These are phyloP conservation scores for Eucidaris tribuloides DNA, from an alignment of 35 echinoderm and acorn worm species.

Conservation along the genomic window DNA sequence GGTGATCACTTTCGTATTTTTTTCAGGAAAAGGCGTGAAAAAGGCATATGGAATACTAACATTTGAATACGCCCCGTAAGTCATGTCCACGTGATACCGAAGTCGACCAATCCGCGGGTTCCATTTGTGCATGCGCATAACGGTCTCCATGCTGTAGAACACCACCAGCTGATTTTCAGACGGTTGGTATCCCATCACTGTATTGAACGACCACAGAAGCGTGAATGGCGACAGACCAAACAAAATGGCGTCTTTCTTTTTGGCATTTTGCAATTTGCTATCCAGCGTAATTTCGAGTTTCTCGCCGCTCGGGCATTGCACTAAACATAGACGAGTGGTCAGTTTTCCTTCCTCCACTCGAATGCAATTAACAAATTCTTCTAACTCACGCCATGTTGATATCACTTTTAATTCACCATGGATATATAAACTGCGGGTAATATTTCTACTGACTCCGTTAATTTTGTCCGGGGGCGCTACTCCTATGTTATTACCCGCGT, in stretches of 20 bases:
- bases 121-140: constrained; percentile 62
- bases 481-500: no score
- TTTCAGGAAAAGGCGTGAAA: neutral
- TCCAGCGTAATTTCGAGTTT: constrained; percentile 28
- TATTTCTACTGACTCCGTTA: no score
- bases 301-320: constrained; percentile 19
- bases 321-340: constrained; percentile 22
- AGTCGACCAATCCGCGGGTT: neutral
- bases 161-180: constrained; percentile 28
- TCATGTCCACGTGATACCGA: constrained; percentile 66
- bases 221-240: constrained; percentile 70
- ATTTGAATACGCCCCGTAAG: constrained; percentile 46
- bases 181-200: constrained; percentile 34
- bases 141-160: constrained; percentile 74
- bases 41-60: constrained; percentile 63
- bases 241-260: constrained; percentile 55
- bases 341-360: neutral
- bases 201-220: neutral
- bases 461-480: neutral
- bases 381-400: constrained; percentile 54
- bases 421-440: constrained; percentile 34
- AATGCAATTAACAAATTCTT: constrained; percentile 22
- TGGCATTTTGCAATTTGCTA: neutral
- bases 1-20: neutral
- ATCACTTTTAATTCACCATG: constrained; percentile 45